phyloP scores from a whole-genome alignment of 2,113 vertebrate species.

The Aleadryas rufinucha region DNA sequence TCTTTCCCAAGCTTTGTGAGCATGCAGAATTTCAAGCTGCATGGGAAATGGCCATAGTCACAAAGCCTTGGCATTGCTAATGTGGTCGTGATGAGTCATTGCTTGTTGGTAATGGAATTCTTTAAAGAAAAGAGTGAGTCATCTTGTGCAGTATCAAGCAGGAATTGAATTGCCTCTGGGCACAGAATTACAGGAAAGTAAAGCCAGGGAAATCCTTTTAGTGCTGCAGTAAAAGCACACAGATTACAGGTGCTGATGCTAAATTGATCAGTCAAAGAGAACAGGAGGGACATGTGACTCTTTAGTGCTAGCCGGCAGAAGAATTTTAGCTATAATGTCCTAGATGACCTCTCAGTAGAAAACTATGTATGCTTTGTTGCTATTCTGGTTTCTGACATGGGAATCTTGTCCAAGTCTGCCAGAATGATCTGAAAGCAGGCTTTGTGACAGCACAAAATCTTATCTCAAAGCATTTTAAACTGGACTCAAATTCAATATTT shows the following conservation, averaged over 20 bases:
- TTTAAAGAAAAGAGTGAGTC: slow-evolving; percentile 11
- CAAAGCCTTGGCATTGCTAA: not conserved
- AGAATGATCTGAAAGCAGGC: not conserved
- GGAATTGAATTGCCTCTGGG: not conserved
- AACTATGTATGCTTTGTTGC: not conserved
- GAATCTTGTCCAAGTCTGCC: not conserved
- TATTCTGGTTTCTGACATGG: not conserved
- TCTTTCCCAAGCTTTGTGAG: not conserved
- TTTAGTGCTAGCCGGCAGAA: not conserved
- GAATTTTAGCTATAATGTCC: not conserved
- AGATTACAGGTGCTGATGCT: not conserved
- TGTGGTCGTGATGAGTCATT: not conserved
- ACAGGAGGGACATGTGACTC: not conserved
- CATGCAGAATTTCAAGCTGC: not conserved
- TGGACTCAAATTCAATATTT: not conserved
- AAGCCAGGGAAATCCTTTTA: slow-evolving; percentile 42
- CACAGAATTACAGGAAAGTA: not conserved
- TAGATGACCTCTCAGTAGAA: not conserved
- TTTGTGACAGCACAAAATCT: not conserved
- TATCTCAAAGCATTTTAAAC: not conserved
- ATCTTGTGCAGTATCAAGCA: not conserved
- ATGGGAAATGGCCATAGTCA: not conserved
- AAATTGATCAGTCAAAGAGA: not conserved
- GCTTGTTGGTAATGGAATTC: not conserved
- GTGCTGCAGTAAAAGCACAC: not conserved